A percentile compares a stretch with the other conserved stretches of the same genome.
phyloP scores from a whole-genome alignment of 2,797 vertebrate genomes.

The Tokudaia muenninki region DNA sequence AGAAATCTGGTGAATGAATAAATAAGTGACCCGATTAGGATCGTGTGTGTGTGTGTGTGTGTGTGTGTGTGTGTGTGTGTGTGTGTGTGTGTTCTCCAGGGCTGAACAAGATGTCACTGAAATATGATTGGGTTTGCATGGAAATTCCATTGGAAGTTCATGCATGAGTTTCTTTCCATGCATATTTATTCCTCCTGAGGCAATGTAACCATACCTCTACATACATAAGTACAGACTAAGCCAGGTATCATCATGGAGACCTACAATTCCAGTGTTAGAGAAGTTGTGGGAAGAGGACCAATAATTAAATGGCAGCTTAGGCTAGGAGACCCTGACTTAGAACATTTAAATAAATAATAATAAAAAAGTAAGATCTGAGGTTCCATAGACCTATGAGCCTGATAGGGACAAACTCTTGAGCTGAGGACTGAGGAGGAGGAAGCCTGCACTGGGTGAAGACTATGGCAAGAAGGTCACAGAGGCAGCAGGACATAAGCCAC shows the following conservation, averaged over 20 bases:
- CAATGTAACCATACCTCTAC: not conserved
- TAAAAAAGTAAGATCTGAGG: not conserved
- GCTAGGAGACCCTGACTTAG: not conserved
- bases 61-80: too few relatives aligned
- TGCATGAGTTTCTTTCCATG: not conserved
- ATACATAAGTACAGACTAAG: not conserved
- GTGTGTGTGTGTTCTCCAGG: not conserved
- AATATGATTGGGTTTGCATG: not conserved
- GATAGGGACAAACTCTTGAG: not conserved
- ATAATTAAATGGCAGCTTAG: not conserved
- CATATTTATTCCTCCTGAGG: not conserved
- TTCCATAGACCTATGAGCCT: not conserved
- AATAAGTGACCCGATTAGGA: too few relatives aligned
- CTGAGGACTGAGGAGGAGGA: not conserved
- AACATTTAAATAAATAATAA: not conserved
- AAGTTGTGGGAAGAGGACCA: not conserved
- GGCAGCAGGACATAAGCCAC: accelerated
- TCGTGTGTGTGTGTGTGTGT: not conserved
- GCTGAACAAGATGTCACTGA: not conserved
- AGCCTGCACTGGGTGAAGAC: accelerated
- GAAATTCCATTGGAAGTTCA: not conserved
- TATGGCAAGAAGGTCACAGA: not conserved
- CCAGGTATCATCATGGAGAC: too few relatives aligned
- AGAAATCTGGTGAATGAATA: not conserved
- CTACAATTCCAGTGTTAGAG: not conserved